A percentile compares a stretch with the other conserved stretches of the same genome.
Conservation (phyloP, 2,888 invertebrate genomes). For the Strigamia maritima region DNA sequence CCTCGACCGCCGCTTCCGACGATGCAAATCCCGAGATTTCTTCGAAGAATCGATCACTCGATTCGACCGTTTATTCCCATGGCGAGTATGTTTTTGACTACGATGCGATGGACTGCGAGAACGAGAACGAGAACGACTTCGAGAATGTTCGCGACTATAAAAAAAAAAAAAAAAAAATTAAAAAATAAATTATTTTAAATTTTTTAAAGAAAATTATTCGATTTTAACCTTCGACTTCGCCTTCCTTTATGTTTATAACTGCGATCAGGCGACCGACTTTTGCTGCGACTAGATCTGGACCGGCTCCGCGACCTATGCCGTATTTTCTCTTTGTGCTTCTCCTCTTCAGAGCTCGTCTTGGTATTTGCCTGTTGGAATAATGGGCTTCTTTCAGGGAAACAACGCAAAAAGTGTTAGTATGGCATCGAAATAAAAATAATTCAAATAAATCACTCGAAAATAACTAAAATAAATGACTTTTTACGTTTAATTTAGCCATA, state of each 20-base stretch:
- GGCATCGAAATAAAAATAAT: neutral
- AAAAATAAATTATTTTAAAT: neutral
- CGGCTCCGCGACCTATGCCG: neutral
- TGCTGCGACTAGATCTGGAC: neutral
- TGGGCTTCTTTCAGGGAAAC: slow-evolving; percentile 10
- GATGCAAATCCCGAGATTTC: neutral
- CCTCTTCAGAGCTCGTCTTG: neutral
- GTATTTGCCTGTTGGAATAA: neutral
- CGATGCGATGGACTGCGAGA: neutral
- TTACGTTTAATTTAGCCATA: neutral
- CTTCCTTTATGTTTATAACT: neutral
- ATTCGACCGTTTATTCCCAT: neutral
- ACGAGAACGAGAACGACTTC: neutral
- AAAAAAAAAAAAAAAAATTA: neutral
- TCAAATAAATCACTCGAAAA: neutral
- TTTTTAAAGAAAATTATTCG: too few species aligned
- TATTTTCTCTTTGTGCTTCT: neutral
- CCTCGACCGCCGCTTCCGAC: neutral
- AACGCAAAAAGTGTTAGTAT: slow-evolving; percentile 10
- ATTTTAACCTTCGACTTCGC: neutral
- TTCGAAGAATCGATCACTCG: neutral
- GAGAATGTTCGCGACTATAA: neutral
- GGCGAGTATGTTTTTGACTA: neutral
- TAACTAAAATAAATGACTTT: neutral
- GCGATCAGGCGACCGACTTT: neutral